Evolutionary conservation across 2,888 invertebrate species (phyloP), one percentile per base, ranked within the genome.

Genomic region (Aleiodes leptofemur): DNA sequence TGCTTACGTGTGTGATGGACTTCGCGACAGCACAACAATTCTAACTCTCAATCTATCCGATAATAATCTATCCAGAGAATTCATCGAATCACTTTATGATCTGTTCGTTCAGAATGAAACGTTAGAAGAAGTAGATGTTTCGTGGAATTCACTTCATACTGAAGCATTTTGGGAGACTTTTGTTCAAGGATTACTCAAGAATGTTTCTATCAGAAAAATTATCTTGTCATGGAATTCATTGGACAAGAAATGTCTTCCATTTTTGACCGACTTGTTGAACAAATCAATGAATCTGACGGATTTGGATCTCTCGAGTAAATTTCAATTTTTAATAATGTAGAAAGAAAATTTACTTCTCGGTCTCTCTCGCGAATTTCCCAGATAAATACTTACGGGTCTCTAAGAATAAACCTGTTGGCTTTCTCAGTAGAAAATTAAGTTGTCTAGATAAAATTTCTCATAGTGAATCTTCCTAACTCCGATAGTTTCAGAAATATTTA

Each of bases 161-260:
- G 82, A 68, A n/a, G 77, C 80, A 86, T 90, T 87, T 23, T 88
- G 89, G 79, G 90, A 86, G 77, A 84, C 77, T 71, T 78, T 92
- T 31, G 87, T 89, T 73, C 80, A 81, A 51, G 90, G 87, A 5
- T 81, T 92, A 3, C 50, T 73, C 3, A 78, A 83, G 38, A 91
- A 90, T 81, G 80, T 81, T 43, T 78, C 80, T 4, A 78, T 91
- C 8, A 80, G 77, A 53, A 78, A 82, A 50, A 81, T 92, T 50
- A 89, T 90, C 84, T 79, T 92, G 69, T 86, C 91, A 14, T 91
- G 91, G 91, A 92, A 92, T 83, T 90, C 88, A 9, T 87, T 92
- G 48, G 85, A 84, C 9, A 80, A 85, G 11, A 83, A 84, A 66
- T 84, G 86, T n/a, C 66, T 81, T 5, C 51, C 29, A 14, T 77